phyloP scores from a whole-genome alignment of 2,888 invertebrate genomes.

The Himalopsyche kuldschensis region DNA sequence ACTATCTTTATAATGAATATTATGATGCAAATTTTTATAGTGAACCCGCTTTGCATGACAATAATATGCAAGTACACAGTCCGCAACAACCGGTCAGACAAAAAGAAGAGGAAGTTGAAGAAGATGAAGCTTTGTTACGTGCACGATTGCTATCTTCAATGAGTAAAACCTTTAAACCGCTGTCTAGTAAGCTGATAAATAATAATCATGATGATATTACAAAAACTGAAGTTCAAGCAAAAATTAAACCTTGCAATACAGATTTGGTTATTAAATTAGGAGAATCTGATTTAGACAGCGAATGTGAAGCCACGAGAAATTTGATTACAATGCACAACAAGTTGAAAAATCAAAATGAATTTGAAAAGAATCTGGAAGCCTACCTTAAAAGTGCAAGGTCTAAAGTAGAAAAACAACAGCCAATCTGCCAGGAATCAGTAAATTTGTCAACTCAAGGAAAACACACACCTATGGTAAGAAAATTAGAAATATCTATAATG shows the following conservation, averaged over 20 bases:
- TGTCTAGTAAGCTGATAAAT: background rate
- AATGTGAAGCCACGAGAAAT: slow-evolving; percentile 58
- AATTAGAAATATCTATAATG: background rate
- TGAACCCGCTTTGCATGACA: background rate
- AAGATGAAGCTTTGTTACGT: slow-evolving; percentile 64
- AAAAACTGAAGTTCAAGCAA: background rate
- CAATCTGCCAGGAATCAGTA: slow-evolving; percentile 45
- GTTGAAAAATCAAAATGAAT: slow-evolving; percentile 52
- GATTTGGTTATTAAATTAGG: slow-evolving; percentile 53
- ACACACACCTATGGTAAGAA: slow-evolving; percentile 53
- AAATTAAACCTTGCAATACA: slow-evolving; percentile 8
- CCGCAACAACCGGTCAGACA: background rate
- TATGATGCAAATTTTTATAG: slow-evolving; percentile 18
- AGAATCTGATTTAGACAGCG: slow-evolving; percentile 57
- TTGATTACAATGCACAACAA: slow-evolving; percentile 58
- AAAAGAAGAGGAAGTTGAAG: slow-evolving; percentile 55
- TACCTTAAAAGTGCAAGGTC: slow-evolving; percentile 53
- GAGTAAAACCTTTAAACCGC: slow-evolving; percentile 52
- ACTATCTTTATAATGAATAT: slow-evolving; percentile 17
- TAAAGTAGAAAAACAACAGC: slow-evolving; percentile 9
- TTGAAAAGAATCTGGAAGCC: slow-evolving; percentile 53
- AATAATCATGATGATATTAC: background rate
- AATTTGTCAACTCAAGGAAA: slow-evolving; percentile 41
- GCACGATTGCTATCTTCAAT: slow-evolving; percentile 63
- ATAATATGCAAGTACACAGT: background rate